Evolutionary conservation across 2,113 vertebrate species (phyloP), one percentile per base, ranked within the genome.

Genomic region (Paracanthobrama guichenoti): DNA sequence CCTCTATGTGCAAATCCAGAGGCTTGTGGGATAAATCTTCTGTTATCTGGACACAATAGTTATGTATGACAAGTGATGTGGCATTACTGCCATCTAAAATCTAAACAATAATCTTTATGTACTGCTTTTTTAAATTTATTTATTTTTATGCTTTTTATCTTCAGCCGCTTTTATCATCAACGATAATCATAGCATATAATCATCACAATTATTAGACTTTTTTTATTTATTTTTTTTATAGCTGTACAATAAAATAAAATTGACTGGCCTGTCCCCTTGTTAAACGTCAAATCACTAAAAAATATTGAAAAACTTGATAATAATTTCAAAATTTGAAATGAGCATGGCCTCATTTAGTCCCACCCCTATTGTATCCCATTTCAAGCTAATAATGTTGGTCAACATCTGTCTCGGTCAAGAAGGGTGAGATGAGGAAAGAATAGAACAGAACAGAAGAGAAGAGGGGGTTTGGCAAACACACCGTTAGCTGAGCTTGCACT

Each of bases 401-500:
- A 85, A 81, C 48, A 87, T 71, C 66, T 88, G 22, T 67, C 81
- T 64, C 11, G 60, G 74, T 67, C 67, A 20, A 75, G 53, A 31
- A 88, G 69, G 74, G 76, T 26, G 57, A 72, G 24, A 44, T 69
- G 48, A 73, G 24, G 31, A 67, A 62, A 35, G 64, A 66, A 67
- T 28, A 53, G 74, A 76, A 85, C 75, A 88, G 85, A 83, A 53
- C 14, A 72, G 24, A 24, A 69, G 48, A 62, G 77, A 75, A 85
- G 79, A 88, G 84, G 88, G 81, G 88, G 81, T 86, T 89, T 87
- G 79, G 83, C 24, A 50, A 87, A 95, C 93, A 93, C 93, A 95
- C 94, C 94, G 62, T 94, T 95, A 86, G 92, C 91, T 85, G 94
- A 93, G 96, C 96, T 97, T 96, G 96, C 94, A 93, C 95, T 94